phyloP scores from a whole-genome alignment of 2,888 invertebrate species.

The Polydrusus pterygomalis region DNA sequence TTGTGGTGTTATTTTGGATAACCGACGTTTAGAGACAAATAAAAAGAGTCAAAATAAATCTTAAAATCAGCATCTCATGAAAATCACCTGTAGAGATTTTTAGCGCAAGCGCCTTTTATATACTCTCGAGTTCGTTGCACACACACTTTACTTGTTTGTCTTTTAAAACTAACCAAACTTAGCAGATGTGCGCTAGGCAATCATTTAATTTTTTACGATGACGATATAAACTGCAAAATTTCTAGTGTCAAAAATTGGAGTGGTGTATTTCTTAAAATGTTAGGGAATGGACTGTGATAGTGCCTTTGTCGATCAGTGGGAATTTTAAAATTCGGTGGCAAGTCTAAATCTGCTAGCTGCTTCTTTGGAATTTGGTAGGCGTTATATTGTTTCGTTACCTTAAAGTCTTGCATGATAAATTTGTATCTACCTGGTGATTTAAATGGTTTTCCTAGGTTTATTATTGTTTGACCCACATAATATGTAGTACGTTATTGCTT shows the following conservation, averaged over 20 bases:
- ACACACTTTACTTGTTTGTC: constrained; percentile 50
- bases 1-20: background rate
- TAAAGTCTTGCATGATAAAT: constrained; percentile 37
- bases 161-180: constrained; percentile 51
- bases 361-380: constrained; percentile 69
- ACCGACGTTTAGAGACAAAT: constrained; percentile 4
- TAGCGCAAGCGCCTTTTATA: constrained; percentile 47
- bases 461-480: constrained; percentile 22
- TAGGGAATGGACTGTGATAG: constrained; percentile 21
- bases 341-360: constrained; percentile 51
- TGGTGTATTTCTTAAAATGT: constrained; percentile 42
- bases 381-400: constrained; percentile 62
- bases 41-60: constrained; percentile 18
- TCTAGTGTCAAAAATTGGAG: constrained; percentile 29
- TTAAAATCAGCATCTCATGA: constrained; percentile 47
- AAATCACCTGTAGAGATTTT: constrained; percentile 63
- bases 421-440: constrained; percentile 30
- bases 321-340: constrained; percentile 41
- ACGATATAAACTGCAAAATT: constrained; percentile 26
- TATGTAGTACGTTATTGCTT: constrained; percentile 3
- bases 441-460: constrained; percentile 20
- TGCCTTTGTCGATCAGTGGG: constrained; percentile 18
- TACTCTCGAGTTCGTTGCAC: constrained; percentile 51
- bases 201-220: constrained; percentile 25
- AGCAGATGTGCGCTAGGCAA: constrained; percentile 41